phyloP scores from a whole-genome alignment of 2,888 invertebrate species.

The Perizoma flavofasciatum region DNA sequence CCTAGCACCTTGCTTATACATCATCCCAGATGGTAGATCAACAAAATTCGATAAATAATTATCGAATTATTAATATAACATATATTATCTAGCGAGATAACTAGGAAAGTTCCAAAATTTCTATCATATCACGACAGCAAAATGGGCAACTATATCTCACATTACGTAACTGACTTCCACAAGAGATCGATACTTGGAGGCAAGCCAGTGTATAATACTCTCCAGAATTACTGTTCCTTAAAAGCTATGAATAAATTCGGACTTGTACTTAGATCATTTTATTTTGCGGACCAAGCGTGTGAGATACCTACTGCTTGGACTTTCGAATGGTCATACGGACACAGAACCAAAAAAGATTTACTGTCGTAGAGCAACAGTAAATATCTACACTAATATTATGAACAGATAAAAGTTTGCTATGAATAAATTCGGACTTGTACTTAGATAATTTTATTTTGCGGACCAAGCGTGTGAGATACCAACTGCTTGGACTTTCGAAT shows the following conservation, averaged over 20 bases:
- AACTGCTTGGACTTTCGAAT: too few relatives aligned
- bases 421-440: slow-evolving; percentile 17
- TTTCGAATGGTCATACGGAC: too few relatives aligned
- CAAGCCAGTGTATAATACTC: slow-evolving; percentile 41
- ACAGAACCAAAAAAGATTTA: too few relatives aligned
- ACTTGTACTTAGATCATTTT: slow-evolving; percentile 13
- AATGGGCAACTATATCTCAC: slow-evolving; percentile 10
- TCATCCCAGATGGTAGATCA: too few relatives aligned
- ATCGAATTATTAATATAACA: too few relatives aligned
- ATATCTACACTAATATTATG: too few relatives aligned
- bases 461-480: not conserved
- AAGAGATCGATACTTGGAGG: slow-evolving; percentile 52
- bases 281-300: not conserved
- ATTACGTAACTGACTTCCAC: slow-evolving; percentile 43
- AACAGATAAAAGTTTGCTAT: too few relatives aligned
- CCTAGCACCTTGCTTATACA: too few relatives aligned
- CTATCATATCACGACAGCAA: slow-evolving; percentile 4
- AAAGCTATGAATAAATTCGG: slow-evolving; percentile 27
- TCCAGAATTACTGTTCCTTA: slow-evolving; percentile 36
- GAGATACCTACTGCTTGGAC: not conserved
- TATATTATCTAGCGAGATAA: too few relatives aligned
- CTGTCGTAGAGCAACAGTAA: too few relatives aligned
- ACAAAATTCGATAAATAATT: too few relatives aligned
- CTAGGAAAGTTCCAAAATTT: too few relatives aligned
- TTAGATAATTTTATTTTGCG: slow-evolving; percentile 16